phyloP scores from a whole-genome alignment of 1,140 invertebrate genomes.

The Atta colombica region DNA sequence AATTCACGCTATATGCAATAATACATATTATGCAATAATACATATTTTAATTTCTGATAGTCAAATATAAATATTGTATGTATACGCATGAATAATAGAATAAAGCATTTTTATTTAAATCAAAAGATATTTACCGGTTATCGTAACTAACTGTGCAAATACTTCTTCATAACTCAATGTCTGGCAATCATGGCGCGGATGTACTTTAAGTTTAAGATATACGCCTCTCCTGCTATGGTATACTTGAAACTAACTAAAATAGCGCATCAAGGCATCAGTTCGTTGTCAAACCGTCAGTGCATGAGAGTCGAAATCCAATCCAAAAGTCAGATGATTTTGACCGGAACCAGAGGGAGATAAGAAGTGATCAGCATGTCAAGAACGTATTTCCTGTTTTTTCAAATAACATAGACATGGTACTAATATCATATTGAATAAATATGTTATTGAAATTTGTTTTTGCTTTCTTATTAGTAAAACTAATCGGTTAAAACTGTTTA shows the following conservation, averaged over 20 bases:
- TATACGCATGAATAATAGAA: not conserved
- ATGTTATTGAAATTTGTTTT: not conserved
- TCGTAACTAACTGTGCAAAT: not conserved
- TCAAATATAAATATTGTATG: not conserved
- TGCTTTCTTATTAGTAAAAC: not conserved
- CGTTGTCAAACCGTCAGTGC: constrained; percentile 27
- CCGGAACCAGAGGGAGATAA: constrained; percentile 47
- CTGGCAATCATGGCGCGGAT: constrained; percentile 48
- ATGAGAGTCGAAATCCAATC: constrained; percentile 28
- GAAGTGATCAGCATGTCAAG: constrained; percentile 30
- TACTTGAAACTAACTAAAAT: constrained; percentile 71
- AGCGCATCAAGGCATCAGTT: constrained; percentile 40
- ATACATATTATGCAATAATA: not conserved
- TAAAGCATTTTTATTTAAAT: constrained; percentile 7
- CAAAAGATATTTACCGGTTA: not conserved
- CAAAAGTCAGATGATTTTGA: constrained; percentile 23
- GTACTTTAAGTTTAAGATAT: constrained; percentile 43
- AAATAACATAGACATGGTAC: not conserved
- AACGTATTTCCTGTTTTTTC: constrained; percentile 55
- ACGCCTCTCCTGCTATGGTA: not conserved
- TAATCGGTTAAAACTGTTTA: not conserved
- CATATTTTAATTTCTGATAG: not conserved
- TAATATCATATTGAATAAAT: constrained; percentile 4
- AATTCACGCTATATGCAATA: constrained; percentile 5
- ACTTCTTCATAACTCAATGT: constrained; percentile 40